Evolutionary conservation across 2,113 vertebrate species (phyloP).

Genomic region (Sturnus vulgaris): DNA sequence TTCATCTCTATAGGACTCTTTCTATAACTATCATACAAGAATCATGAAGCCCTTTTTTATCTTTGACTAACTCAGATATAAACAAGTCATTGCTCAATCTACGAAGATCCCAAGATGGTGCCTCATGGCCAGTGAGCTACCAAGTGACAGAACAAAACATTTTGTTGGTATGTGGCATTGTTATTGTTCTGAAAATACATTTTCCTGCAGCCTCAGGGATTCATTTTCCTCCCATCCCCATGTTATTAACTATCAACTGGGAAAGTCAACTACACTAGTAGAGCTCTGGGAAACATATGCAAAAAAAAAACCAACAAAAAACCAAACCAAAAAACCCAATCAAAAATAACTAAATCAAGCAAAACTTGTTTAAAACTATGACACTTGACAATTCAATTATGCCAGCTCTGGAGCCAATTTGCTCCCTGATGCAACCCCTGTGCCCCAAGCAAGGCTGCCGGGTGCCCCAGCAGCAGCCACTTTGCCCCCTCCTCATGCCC

Average conservation of each 20-base stretch:
- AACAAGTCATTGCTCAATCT: background rate
- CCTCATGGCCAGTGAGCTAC: background rate
- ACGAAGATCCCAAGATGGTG: background rate
- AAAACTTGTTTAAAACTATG: background rate
- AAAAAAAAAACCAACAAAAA: background rate
- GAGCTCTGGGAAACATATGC: background rate
- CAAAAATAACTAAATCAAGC: background rate
- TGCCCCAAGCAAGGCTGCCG: fast-evolving
- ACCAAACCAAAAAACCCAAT: background rate
- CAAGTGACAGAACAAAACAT: background rate
- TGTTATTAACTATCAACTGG: background rate
- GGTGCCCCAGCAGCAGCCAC: background rate
- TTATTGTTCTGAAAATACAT: background rate
- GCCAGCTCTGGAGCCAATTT: background rate
- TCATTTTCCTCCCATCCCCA: background rate
- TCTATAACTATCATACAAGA: background rate
- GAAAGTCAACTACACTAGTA: background rate
- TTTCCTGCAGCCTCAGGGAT: background rate
- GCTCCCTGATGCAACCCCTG: fast-evolving
- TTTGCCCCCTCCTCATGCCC: background rate
- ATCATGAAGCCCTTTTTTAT: background rate
- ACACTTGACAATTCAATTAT: background rate
- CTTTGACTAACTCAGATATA: background rate
- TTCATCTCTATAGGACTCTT: background rate
- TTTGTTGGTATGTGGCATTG: background rate